Conservation (phyloP, 2,113 vertebrate species). For the Mystacornis crossleyi region DNA sequence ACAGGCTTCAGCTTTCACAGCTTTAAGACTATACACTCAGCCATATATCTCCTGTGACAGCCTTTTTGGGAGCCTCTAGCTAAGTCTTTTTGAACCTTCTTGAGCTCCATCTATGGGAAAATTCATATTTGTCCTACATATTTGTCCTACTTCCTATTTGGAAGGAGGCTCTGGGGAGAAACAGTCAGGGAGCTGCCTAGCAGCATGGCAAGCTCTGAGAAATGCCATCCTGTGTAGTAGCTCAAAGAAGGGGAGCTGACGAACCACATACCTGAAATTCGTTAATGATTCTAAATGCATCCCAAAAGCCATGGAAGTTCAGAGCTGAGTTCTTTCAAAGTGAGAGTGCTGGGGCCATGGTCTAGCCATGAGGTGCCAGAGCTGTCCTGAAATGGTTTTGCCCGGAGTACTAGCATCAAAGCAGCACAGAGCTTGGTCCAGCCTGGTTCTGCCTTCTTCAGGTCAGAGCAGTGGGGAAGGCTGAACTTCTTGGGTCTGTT, state of each 20-base stretch:
- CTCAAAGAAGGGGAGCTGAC: not conserved
- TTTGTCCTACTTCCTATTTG: not conserved
- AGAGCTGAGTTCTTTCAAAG: not conserved
- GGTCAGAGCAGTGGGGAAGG: not conserved
- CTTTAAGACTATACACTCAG: not conserved
- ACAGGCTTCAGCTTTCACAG: not conserved
- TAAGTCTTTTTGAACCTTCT: not conserved
- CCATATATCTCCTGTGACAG: not conserved
- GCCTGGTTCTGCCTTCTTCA: not conserved
- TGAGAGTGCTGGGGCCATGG: accelerated
- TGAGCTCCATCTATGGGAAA: not conserved
- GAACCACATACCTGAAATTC: not conserved
- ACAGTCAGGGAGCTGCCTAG: not conserved
- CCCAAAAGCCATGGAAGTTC: not conserved
- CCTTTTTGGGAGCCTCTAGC: not conserved
- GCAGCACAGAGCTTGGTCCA: not conserved
- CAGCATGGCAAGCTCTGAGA: not conserved
- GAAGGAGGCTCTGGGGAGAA: not conserved
- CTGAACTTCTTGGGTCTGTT: not conserved
- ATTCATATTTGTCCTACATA: not conserved
- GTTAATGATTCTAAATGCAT: not conserved
- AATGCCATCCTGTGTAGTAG: not conserved
- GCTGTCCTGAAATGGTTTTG: not conserved
- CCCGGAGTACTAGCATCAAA: not conserved
- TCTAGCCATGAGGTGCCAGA: not conserved